Conservation (phyloP, 1,140 invertebrate genomes). For the Hirudo medicinalis region DNA sequence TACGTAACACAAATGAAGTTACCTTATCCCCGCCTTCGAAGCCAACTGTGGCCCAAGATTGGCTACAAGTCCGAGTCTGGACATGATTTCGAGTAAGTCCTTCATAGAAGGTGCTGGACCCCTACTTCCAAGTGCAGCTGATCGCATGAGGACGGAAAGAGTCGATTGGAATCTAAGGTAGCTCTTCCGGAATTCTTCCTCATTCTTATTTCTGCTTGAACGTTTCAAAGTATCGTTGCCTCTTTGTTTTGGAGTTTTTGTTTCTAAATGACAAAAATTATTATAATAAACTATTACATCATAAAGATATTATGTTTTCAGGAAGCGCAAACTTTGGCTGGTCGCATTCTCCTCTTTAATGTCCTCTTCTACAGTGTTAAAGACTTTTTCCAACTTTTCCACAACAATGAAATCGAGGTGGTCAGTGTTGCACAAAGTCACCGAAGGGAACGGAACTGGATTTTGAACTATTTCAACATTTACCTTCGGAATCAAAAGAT, state of each 20-base stretch:
- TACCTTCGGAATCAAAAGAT: background rate
- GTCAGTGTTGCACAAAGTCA: conserved; percentile 23
- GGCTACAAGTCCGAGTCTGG: conserved; percentile 19
- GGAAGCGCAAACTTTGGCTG: background rate
- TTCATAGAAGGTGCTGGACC: conserved; percentile 1
- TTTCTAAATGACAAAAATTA: background rate
- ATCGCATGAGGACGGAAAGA: background rate
- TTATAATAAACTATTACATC: no score
- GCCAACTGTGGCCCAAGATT: conserved; percentile 20
- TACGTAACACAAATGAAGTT: no score
- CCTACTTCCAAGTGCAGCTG: no score
- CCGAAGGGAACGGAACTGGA: conserved; percentile 22
- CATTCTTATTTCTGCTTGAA: background rate
- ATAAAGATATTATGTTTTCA: no score
- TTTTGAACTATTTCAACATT: conserved; percentile 23
- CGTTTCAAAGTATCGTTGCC: background rate
- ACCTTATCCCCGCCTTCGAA: conserved; percentile 16
- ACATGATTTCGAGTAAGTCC: conserved; percentile 19
- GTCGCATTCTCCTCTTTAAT: conserved; percentile 2
- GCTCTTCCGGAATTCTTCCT: conserved; percentile 3
- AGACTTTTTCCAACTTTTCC: conserved; percentile 12
- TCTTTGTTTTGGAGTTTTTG: background rate
- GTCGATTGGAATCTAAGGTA: conserved; percentile 5
- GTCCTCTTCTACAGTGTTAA: background rate
- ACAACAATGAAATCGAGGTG: conserved; percentile 16